These are phyloP conservation scores for Camelus dromedarius DNA, from an alignment of 2,113 vertebrate species.

Conservation along the genomic window DNA sequence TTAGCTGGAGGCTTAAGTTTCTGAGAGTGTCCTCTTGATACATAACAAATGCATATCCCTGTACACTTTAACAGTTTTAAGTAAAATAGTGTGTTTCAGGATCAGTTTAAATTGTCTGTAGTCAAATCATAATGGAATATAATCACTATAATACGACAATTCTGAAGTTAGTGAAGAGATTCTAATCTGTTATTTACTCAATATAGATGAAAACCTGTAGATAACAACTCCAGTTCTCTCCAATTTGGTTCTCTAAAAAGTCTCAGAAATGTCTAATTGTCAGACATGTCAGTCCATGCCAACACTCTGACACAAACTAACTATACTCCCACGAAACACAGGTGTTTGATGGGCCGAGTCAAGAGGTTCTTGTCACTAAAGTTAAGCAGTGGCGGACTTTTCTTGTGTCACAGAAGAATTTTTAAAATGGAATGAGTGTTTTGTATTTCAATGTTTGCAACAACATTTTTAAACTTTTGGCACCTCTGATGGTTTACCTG, in stretches of 20 bases:
- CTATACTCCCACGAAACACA: neutral
- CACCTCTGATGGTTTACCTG: neutral
- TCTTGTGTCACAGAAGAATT: neutral
- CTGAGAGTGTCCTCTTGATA: neutral
- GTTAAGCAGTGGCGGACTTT: neutral
- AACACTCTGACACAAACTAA: neutral
- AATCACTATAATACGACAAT: constrained; percentile 9
- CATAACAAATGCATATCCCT: neutral
- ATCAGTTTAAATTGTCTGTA: neutral
- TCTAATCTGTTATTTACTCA: constrained; percentile 34
- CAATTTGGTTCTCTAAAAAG: neutral
- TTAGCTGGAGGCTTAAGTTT: constrained; percentile 41
- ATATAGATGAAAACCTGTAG: neutral
- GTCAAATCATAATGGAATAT: constrained; percentile 6
- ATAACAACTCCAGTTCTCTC: neutral
- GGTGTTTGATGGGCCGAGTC: neutral
- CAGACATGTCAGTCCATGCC: neutral
- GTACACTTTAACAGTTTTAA: neutral
- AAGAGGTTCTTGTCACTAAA: neutral
- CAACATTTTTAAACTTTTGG: constrained; percentile 29
- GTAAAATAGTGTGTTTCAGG: neutral
- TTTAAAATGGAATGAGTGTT: constrained; percentile 12
- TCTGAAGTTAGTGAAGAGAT: constrained; percentile 31
- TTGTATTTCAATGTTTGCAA: neutral
- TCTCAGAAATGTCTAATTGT: neutral